Evolutionary conservation across 2,888 invertebrate genomes (phyloP).

Genomic region (Sceliomorpha sp.): DNA sequence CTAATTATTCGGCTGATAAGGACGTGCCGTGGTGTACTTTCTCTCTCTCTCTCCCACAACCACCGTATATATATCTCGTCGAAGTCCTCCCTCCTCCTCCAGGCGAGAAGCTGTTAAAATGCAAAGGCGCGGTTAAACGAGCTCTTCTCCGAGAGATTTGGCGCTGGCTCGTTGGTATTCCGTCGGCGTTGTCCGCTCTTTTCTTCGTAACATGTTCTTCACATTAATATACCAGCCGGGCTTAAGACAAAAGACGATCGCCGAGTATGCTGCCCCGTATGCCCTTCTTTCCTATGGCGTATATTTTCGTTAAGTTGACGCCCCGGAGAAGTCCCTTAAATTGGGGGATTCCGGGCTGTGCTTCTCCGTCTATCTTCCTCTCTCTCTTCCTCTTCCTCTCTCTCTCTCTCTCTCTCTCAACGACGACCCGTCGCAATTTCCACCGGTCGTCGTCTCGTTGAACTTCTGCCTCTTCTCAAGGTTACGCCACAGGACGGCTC

Average conservation of each 20-base stretch:
- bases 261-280: conserved; percentile 55
- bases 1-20: conserved; percentile 47
- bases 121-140: conserved; percentile 77
- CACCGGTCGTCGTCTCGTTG: neutral
- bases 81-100: conserved; percentile 33
- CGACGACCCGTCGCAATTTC: neutral
- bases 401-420: no score
- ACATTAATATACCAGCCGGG: conserved; percentile 79
- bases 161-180: conserved; percentile 77
- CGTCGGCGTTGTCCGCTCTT: conserved; percentile 65
- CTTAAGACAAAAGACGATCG: conserved; percentile 79
- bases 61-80: conserved; percentile 17
- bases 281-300: conserved; percentile 63
- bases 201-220: conserved; percentile 78
- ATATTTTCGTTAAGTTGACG: conserved; percentile 79
- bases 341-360: conserved; percentile 72
- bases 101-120: conserved; percentile 75
- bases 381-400: no score
- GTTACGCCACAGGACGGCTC: conserved; percentile 34
- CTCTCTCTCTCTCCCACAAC: no score
- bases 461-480: conserved; percentile 23
- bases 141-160: conserved; percentile 72
- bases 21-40: conserved; percentile 5
- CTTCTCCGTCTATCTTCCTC: no score
- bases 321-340: conserved; percentile 73